Evolutionary conservation across 23 tunicate genomes (phyloP).

Genomic region (Styela clava): DNA sequence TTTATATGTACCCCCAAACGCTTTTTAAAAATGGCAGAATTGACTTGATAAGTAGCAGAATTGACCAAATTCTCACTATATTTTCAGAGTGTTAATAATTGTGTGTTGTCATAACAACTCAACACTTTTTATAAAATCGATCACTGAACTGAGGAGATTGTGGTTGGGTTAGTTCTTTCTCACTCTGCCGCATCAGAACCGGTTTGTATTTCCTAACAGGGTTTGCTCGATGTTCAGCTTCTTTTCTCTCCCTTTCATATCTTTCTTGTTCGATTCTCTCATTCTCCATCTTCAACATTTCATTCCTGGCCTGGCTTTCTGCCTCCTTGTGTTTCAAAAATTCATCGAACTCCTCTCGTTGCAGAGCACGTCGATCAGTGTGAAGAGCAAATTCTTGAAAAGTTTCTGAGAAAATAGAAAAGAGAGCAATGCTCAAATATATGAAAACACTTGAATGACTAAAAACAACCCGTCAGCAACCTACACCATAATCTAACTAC

Average conservation of each 20-base stretch:
- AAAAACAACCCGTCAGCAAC: background rate
- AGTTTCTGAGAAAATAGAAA: background rate
- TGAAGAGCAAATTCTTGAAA: slow-evolving; percentile 24
- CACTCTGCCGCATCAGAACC: slow-evolving; percentile 25
- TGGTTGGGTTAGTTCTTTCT: slow-evolving; percentile 32
- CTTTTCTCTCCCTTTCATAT: slow-evolving; percentile 24
- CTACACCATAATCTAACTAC: too few relatives aligned
- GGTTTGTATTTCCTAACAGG: slow-evolving; percentile 37
- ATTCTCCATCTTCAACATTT: background rate
- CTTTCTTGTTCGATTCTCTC: slow-evolving; percentile 21
- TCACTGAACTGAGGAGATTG: slow-evolving; percentile 43
- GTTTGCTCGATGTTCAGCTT: slow-evolving; percentile 29
- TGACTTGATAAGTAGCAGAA: too few relatives aligned
- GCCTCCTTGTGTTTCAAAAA: background rate
- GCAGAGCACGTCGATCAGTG: slow-evolving; percentile 35
- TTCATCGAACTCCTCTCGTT: slow-evolving; percentile 35
- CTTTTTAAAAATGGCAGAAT: too few relatives aligned
- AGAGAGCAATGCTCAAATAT: too few relatives aligned
- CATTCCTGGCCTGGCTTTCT: slow-evolving; percentile 5
- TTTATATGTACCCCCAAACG: too few relatives aligned
- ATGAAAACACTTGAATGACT: slow-evolving; percentile 5
- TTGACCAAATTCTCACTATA: too few relatives aligned
- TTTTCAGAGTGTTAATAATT: too few relatives aligned
- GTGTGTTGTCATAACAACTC: too few relatives aligned
- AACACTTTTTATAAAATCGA: slow-evolving; percentile 23